A percentile compares a stretch with the other conserved stretches of the same genome.
phyloP scores from a whole-genome alignment of 2,113 vertebrate species.

The Pseudorectes ferrugineus region DNA sequence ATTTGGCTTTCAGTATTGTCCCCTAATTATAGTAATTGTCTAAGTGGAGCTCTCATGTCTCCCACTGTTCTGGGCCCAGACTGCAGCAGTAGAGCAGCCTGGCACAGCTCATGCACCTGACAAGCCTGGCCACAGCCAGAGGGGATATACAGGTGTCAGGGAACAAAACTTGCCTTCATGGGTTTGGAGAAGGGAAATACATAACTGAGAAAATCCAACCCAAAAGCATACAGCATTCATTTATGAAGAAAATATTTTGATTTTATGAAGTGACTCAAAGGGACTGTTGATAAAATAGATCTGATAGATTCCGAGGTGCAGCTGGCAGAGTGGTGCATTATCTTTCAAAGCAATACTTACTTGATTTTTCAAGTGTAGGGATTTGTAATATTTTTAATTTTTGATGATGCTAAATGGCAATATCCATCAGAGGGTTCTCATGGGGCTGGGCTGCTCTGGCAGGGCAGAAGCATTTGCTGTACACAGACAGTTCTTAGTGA shows the following conservation, averaged over 20 bases:
- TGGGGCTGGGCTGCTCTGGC: not conserved
- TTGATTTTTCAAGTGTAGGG: not conserved
- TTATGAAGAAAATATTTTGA: not conserved
- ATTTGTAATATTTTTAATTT: not conserved
- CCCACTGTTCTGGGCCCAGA: not conserved
- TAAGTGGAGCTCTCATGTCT: not conserved
- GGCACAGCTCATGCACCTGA: not conserved
- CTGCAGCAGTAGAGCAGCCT: not conserved
- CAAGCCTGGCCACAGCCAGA: not conserved
- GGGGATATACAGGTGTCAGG: rapidly evolving
- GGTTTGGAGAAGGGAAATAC: not conserved
- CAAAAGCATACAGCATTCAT: not conserved
- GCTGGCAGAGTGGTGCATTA: not conserved
- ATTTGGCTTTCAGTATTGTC: slow-evolving; percentile 13
- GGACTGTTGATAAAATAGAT: not conserved
- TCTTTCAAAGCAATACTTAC: not conserved
- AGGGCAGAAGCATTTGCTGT: not conserved
- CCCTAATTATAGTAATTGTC: slow-evolving; percentile 44
- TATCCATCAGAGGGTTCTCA: not conserved
- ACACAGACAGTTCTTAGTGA: not conserved
- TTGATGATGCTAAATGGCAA: slow-evolving; percentile 12
- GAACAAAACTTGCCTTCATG: not conserved
- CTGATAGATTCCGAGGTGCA: not conserved
- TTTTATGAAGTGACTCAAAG: not conserved
- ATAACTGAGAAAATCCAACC: not conserved